Percentiles rank a stretch among this genome's conserved stretches.
phyloP scores from a whole-genome alignment of 2,113 vertebrate genomes.

The Brachionichthys hirsutus region DNA sequence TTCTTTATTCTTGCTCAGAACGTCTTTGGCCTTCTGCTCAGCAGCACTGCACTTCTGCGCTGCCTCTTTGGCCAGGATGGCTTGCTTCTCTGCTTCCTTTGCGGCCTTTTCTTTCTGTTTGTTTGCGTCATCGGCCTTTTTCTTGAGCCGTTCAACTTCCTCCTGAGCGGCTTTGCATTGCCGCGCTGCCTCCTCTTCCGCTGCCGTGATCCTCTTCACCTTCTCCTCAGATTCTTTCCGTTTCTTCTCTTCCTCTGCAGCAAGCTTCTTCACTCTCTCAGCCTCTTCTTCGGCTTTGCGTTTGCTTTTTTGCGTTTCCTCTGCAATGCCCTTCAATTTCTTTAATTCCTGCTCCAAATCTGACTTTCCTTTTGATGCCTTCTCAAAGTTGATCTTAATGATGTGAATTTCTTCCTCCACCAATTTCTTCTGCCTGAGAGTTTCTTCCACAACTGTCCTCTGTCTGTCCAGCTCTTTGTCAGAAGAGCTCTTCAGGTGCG shows the following conservation, averaged over 20 bases:
- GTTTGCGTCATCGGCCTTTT: slow-evolving; percentile 84
- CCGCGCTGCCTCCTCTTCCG: slow-evolving; percentile 87
- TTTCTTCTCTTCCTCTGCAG: slow-evolving; percentile 85
- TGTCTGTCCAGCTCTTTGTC: slow-evolving; percentile 87
- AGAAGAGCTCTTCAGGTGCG: slow-evolving; percentile 84
- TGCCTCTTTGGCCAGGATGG: slow-evolving; percentile 85
- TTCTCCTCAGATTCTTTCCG: slow-evolving; percentile 90
- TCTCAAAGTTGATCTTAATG: slow-evolving; percentile 89
- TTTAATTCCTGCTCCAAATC: slow-evolving; percentile 89
- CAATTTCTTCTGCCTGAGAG: slow-evolving; percentile 84
- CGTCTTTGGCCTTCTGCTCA: slow-evolving; percentile 85
- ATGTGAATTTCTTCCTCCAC: slow-evolving; percentile 93
- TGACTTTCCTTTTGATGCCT: slow-evolving; percentile 83
- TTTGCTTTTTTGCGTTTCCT: slow-evolving; percentile 87
- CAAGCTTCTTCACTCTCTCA: slow-evolving; percentile 82
- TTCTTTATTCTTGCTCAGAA: slow-evolving; percentile 87
- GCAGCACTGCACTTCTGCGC: slow-evolving; percentile 85
- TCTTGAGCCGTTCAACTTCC: slow-evolving; percentile 87
- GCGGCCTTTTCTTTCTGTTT: slow-evolving; percentile 86
- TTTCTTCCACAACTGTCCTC: slow-evolving; percentile 89
- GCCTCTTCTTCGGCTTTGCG: slow-evolving; percentile 87
- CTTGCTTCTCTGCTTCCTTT: slow-evolving; percentile 86
- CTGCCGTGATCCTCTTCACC: slow-evolving; percentile 84
- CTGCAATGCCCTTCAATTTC: slow-evolving; percentile 83
- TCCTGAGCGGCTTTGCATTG: slow-evolving; percentile 87